Percentiles rank a stretch among this genome's conserved stretches.
Conservation (phyloP, 2,797 vertebrate species). For the Lates japonicus region DNA sequence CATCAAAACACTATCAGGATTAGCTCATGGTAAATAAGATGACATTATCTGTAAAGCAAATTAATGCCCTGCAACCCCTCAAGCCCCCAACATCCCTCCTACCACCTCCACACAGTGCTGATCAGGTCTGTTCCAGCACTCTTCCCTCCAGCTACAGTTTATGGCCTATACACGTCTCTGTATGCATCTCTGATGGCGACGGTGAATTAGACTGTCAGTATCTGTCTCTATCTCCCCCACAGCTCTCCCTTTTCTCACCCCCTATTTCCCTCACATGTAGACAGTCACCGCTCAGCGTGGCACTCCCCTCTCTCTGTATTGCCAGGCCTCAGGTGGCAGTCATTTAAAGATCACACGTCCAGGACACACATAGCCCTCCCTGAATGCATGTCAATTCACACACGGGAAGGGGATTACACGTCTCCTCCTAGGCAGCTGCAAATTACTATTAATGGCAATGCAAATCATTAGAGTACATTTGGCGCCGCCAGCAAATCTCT, state of each 20-base stretch:
- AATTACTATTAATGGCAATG: constrained; percentile 87
- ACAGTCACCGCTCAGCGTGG: constrained; percentile 61
- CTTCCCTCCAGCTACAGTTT: constrained; percentile 74
- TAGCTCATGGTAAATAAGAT: constrained; percentile 63
- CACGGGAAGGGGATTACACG: constrained; percentile 84
- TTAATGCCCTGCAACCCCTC: constrained; percentile 68
- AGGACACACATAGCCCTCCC: constrained; percentile 78
- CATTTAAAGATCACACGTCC: constrained; percentile 90
- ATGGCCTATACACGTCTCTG: constrained; percentile 61
- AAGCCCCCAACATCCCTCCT: constrained; percentile 40
- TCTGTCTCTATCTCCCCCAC: constrained; percentile 71
- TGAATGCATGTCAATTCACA: constrained; percentile 86
- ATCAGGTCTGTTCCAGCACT: constrained; percentile 72
- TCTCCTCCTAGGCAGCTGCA: constrained; percentile 82
- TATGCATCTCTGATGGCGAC: constrained; percentile 69
- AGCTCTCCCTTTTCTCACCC: constrained; percentile 52
- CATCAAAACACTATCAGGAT: constrained; percentile 69
- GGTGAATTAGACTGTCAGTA: constrained; percentile 81
- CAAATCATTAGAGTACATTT: constrained; percentile 84
- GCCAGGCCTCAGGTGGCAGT: constrained; percentile 87
- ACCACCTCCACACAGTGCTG: constrained; percentile 76
- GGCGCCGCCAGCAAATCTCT: constrained; percentile 74
- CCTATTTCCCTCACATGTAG: constrained; percentile 55
- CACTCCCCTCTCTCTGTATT: constrained; percentile 70
- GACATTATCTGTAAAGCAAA: constrained; percentile 75